A percentile compares a stretch with the other conserved stretches of the same genome.
Evolutionary conservation across 2,113 vertebrate genomes (phyloP).

Genomic region (Megaptera novaeangliae): DNA sequence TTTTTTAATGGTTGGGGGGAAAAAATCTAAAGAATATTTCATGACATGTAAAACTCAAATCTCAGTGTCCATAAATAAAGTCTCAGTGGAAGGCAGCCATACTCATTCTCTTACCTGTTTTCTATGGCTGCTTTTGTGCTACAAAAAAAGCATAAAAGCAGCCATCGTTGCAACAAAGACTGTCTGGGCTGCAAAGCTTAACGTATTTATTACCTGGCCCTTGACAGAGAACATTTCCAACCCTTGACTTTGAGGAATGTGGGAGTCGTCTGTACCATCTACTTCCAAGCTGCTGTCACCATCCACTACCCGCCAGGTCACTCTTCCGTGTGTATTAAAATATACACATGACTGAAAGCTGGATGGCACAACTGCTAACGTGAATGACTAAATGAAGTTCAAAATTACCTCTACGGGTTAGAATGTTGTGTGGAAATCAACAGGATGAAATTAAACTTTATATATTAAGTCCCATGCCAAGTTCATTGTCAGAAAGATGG

Average conservation of each 20-base stretch:
- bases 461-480: neutral
- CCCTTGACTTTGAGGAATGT: neutral
- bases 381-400: neutral
- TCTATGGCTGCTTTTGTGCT: neutral
- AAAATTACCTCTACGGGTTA: constrained; percentile 17
- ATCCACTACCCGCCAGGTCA: neutral
- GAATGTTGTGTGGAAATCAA: constrained; percentile 53
- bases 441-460: neutral
- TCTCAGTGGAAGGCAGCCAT: neutral
- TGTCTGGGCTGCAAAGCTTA: neutral
- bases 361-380: neutral
- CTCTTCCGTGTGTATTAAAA: constrained; percentile 8
- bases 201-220: neutral
- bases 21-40: neutral
- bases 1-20: neutral
- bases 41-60: neutral
- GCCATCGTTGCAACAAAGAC: neutral
- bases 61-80: neutral
- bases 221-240: neutral
- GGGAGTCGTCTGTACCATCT: neutral
- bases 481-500: neutral
- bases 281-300: neutral
- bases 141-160: too few relatives aligned
- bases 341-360: neutral
- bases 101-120: neutral